Conservation (phyloP, 1,140 invertebrate species). For the Luehdorfia chinensis region DNA sequence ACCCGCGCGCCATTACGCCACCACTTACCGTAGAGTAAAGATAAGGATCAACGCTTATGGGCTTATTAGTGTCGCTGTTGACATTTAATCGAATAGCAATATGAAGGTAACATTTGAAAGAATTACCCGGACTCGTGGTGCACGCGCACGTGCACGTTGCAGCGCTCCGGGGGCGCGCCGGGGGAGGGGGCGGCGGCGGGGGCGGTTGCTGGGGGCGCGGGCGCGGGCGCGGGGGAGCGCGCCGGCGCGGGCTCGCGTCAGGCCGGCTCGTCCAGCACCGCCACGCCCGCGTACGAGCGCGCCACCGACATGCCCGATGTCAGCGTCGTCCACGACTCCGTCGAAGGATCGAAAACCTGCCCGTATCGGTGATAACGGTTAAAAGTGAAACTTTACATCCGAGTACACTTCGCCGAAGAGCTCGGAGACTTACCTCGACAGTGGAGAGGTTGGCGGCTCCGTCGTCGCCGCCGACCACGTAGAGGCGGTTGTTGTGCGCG, state of each 20-base stretch:
- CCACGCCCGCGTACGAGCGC: constrained; percentile 96
- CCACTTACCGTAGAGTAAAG: no score
- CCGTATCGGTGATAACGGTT: no score
- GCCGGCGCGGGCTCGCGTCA: constrained; percentile 40
- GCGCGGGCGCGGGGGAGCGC: constrained; percentile 67
- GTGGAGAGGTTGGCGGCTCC: constrained; percentile 92
- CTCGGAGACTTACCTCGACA: constrained; percentile 90
- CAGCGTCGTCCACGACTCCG: constrained; percentile 91
- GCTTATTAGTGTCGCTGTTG: no score
- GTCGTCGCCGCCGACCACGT: constrained; percentile 96
- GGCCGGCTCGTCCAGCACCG: constrained; percentile 87
- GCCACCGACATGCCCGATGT: constrained; percentile 92
- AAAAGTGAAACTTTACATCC: no score
- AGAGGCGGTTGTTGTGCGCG: constrained; percentile 88
- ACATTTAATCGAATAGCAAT: no score
- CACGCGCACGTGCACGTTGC: constrained; percentile 27
- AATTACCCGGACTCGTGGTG: background rate
- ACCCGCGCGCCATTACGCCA: no score
- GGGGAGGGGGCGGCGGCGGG: background rate
- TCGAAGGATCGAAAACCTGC: constrained; percentile 88
- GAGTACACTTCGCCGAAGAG: no score
- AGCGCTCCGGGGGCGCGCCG: no score
- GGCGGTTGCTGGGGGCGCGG: constrained; percentile 8
- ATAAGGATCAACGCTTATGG: no score
- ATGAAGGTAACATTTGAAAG: no score